phyloP scores from a whole-genome alignment of 2,797 vertebrate species.

The Gallinago nigripennis region DNA sequence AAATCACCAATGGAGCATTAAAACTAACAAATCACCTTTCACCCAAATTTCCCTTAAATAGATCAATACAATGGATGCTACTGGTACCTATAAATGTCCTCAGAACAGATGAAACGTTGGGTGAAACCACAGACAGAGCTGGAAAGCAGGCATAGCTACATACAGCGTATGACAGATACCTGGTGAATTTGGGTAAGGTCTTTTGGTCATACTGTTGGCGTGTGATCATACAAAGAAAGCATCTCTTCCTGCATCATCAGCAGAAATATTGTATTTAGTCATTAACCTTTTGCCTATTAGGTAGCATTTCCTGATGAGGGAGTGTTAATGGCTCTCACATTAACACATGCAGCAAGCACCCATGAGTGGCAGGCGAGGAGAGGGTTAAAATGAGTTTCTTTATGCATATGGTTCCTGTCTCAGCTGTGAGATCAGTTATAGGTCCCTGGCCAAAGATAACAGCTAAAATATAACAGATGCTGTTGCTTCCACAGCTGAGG shows the following conservation, averaged over 20 bases:
- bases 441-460: conserved; percentile 69
- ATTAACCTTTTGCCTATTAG: conserved; percentile 2
- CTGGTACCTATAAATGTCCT: neutral
- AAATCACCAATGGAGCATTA: neutral
- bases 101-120: neutral
- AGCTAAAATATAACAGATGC: conserved; percentile 68
- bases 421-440: conserved; percentile 63
- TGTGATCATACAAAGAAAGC: neutral
- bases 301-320: neutral
- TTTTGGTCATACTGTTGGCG: neutral
- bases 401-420: conserved; percentile 65
- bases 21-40: neutral
- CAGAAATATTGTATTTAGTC: neutral
- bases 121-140: neutral
- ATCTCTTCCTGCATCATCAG: neutral
- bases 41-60: neutral
- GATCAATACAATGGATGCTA: neutral
- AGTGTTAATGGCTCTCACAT: conserved; percentile 41
- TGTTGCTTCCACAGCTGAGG: conserved; percentile 52
- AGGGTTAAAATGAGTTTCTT: conserved; percentile 56
- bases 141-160: neutral
- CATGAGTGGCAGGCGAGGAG: neutral
- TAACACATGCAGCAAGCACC: conserved; percentile 2
- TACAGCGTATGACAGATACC: neutral
- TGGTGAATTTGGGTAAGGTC: neutral